A percentile compares a stretch with the other conserved stretches of the same genome.
Evolutionary conservation across 2,797 vertebrate species (phyloP).

Genomic region (Mormyrops boulengeri): DNA sequence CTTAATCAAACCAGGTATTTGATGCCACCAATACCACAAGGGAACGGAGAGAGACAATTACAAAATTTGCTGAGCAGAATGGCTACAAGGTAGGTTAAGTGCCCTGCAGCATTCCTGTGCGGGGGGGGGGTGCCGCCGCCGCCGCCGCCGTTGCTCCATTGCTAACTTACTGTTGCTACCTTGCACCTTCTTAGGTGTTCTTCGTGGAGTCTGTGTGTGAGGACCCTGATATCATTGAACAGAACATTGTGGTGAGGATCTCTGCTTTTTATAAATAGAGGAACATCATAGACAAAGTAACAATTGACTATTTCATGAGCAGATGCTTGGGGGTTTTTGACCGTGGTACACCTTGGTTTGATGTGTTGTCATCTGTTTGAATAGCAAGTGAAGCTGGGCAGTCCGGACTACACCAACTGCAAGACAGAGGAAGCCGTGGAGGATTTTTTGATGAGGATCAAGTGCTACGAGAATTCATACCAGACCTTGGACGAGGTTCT

Average conservation of each 20-base stretch:
- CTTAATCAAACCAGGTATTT: slow-evolving; percentile 70
- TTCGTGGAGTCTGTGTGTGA: slow-evolving; percentile 97
- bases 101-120: background rate
- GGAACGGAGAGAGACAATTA: slow-evolving; percentile 86
- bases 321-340: background rate
- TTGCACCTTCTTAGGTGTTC: slow-evolving; percentile 68
- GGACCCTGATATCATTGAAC: slow-evolving; percentile 93
- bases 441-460: slow-evolving; percentile 95
- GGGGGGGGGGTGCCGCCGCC: no score
- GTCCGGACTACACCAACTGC: slow-evolving; percentile 89
- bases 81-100: slow-evolving; percentile 79
- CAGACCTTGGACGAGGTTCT: slow-evolving; percentile 83
- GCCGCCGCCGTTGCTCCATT: background rate
- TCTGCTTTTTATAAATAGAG: background rate
- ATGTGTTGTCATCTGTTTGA: background rate
- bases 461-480: slow-evolving; percentile 92
- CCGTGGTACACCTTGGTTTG: background rate
- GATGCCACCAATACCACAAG: slow-evolving; percentile 97
- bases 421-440: slow-evolving; percentile 86
- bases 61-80: slow-evolving; percentile 88
- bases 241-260: slow-evolving; percentile 89
- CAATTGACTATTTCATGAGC: background rate
- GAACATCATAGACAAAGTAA: background rate
- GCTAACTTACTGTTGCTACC: background rate
- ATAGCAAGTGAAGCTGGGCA: slow-evolving; percentile 77